A percentile compares a stretch with the other conserved stretches of the same genome.
Conservation (phyloP, 2,113 vertebrate species). For the Silurus glanis region DNA sequence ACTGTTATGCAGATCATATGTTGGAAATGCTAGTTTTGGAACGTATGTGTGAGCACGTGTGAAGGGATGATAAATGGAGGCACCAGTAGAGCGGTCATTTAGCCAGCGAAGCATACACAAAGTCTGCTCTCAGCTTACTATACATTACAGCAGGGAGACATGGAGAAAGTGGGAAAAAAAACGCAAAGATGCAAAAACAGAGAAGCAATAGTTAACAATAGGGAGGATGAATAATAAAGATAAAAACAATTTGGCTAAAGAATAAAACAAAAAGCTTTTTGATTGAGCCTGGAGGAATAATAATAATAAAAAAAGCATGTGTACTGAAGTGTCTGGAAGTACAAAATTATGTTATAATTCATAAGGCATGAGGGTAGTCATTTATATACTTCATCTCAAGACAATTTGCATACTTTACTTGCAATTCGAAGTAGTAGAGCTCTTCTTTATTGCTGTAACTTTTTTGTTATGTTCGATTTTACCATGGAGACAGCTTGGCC, state of each 20-base stretch:
- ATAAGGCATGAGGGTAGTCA: not conserved
- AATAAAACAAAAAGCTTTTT: not conserved
- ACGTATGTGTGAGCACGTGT: not conserved
- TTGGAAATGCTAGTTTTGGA: conserved; percentile 7
- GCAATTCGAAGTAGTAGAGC: not conserved
- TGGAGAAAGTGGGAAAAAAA: not conserved
- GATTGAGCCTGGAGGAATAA: not conserved
- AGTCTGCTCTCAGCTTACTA: conserved; percentile 28
- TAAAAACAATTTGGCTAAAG: not conserved
- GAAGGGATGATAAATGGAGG: conserved; percentile 45
- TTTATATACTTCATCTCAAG: not conserved
- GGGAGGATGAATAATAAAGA: not conserved
- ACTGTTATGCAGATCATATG: not conserved
- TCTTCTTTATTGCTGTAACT: not conserved
- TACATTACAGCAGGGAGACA: not conserved
- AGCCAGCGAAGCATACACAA: conserved; percentile 23
- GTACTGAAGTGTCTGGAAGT: not conserved
- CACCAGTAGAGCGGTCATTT: conserved; percentile 6
- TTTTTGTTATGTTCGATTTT: not conserved
- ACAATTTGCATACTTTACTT: not conserved
- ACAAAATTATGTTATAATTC: not conserved
- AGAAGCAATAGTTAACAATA: not conserved
- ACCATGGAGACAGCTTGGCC: not conserved
- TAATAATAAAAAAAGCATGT: not conserved
- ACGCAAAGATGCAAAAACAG: not conserved